phyloP scores from a whole-genome alignment of 2,797 vertebrate species.

The Gadopsis bispinosus region DNA sequence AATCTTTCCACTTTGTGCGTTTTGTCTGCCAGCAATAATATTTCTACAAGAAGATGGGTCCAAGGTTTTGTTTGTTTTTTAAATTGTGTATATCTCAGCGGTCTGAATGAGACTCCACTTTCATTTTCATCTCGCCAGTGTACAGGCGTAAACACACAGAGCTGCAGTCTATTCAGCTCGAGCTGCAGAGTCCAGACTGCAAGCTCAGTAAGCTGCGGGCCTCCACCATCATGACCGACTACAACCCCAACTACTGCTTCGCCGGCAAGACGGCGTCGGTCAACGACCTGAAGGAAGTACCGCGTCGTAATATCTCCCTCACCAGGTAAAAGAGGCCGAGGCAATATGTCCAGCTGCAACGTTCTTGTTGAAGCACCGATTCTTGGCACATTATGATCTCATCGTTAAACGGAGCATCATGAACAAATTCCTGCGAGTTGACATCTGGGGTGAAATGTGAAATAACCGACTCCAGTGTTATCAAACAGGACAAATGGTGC shows the following conservation, averaged over 20 bases:
- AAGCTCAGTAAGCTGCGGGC: slow-evolving; percentile 98
- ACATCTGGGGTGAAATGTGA: slow-evolving; percentile 4
- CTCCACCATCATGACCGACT: slow-evolving; percentile 99
- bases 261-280: slow-evolving; percentile 96
- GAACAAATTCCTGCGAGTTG: background rate
- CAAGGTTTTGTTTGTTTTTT: slow-evolving; percentile 34
- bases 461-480: background rate
- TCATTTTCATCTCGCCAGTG: slow-evolving; percentile 81
- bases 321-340: slow-evolving; percentile 85
- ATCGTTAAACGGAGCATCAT: background rate
- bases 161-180: slow-evolving; percentile 97
- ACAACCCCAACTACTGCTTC: slow-evolving; percentile 99
- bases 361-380: background rate
- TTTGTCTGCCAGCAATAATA: slow-evolving; percentile 41
- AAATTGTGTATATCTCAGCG: slow-evolving; percentile 36
- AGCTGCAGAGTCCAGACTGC: slow-evolving; percentile 97
- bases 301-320: slow-evolving; percentile 95
- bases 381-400: background rate
- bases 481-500: background rate
- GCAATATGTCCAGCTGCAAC: background rate
- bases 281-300: slow-evolving; percentile 98
- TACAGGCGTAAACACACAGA: slow-evolving; percentile 98
- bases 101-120: slow-evolving; percentile 32
- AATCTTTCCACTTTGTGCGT: slow-evolving; percentile 36
- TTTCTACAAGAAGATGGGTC: slow-evolving; percentile 41